Evolutionary conservation across 2,113 vertebrate species (phyloP).

Genomic region (Pachyramphus minor): DNA sequence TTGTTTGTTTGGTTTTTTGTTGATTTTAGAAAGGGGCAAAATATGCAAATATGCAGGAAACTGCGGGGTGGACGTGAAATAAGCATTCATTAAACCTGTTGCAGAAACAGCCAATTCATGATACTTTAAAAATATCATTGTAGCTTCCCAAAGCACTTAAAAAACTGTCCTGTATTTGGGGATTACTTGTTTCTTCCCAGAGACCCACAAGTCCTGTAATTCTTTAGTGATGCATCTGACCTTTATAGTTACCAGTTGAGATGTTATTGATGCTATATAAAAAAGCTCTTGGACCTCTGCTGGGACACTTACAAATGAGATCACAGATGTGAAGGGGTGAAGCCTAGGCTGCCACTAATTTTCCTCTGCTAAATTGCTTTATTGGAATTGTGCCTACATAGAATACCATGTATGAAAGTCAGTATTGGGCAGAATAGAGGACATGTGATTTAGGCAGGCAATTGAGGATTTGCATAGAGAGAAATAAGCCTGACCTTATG

Average conservation of each 20-base stretch:
- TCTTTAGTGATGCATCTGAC: not conserved
- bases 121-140: not conserved
- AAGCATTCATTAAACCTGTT: not conserved
- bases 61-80: fast-evolving
- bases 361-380: not conserved
- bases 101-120: not conserved
- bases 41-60: not conserved
- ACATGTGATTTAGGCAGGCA: not conserved
- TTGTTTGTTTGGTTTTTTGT: not conserved
- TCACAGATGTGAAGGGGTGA: not conserved
- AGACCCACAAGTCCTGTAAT: not conserved
- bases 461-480: not conserved
- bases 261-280: not conserved
- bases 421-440: not conserved
- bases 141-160: not conserved
- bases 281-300: not conserved
- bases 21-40: not conserved
- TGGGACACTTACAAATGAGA: not conserved
- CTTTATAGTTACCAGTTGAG: not conserved
- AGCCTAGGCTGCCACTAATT: not conserved
- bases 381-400: not conserved
- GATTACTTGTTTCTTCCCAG: not conserved
- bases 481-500: not conserved
- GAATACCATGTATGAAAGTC: not conserved
- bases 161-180: not conserved